Conservation (phyloP, 2,888 invertebrate genomes). For the Eupithecia inturbata region DNA sequence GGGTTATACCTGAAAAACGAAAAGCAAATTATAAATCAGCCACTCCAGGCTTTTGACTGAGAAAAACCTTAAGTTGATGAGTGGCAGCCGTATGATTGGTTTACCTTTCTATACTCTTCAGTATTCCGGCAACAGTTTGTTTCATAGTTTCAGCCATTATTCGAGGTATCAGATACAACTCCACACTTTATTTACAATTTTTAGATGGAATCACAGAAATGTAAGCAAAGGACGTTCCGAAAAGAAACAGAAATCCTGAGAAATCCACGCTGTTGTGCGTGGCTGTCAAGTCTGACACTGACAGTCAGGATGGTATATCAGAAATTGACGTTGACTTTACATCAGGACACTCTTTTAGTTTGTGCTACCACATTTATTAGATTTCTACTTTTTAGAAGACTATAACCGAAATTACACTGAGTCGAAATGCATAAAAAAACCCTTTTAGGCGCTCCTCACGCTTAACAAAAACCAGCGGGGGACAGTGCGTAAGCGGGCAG, state of each 20-base stretch:
- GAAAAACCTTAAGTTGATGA: not conserved
- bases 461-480: too few relatives aligned
- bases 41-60: not conserved
- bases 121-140: slow-evolving; percentile 92
- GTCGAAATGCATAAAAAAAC: too few relatives aligned
- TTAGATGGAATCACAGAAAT: not conserved
- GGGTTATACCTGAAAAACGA: slow-evolving; percentile 93
- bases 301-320: too few relatives aligned
- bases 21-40: not conserved
- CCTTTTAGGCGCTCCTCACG: too few relatives aligned
- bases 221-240: not conserved
- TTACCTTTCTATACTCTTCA: slow-evolving; percentile 97
- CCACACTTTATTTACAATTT: not conserved
- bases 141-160: slow-evolving; percentile 92
- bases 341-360: not conserved
- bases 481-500: too few relatives aligned
- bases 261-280: slow-evolving; percentile 13
- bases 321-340: not conserved
- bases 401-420: too few relatives aligned
- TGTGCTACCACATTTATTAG: not conserved
- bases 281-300: slow-evolving; percentile 2
- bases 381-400: too few relatives aligned
- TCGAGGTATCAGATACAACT: not conserved
- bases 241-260: not conserved
- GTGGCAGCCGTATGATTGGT: slow-evolving; percentile 1